Evolutionary conservation across 1,140 invertebrate species (phyloP).

Genomic region (Psilanteris sp.): DNA sequence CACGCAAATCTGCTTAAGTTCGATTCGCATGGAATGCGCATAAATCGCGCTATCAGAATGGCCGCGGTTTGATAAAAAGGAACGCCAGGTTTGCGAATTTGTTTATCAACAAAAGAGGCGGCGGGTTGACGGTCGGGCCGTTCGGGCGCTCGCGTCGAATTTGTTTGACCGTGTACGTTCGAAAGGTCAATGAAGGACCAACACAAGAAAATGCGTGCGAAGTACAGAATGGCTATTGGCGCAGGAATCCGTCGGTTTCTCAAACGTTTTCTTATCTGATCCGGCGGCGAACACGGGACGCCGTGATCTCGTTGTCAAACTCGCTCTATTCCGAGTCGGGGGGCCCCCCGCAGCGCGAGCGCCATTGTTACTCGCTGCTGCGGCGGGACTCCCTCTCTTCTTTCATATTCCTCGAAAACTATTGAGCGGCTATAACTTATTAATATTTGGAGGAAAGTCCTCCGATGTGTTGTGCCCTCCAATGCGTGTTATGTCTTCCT

Average conservation of each 20-base stretch:
- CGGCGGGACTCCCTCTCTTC: constrained; percentile 57
- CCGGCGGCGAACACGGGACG: constrained; percentile 66
- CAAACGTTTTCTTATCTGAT: constrained; percentile 77
- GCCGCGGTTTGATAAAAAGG: too few relatives aligned
- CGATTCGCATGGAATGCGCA: too few relatives aligned
- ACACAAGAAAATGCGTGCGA: constrained; percentile 72
- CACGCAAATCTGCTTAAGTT: too few relatives aligned
- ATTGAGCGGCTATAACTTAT: constrained; percentile 78
- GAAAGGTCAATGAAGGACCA: constrained; percentile 59
- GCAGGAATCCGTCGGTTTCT: constrained; percentile 72
- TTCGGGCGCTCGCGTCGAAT: constrained; percentile 36
- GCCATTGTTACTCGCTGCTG: constrained; percentile 72
- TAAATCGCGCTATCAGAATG: too few relatives aligned
- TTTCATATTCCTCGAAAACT: constrained; percentile 73
- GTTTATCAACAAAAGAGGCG: constrained; percentile 4
- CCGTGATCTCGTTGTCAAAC: constrained; percentile 77
- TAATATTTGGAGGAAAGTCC: constrained; percentile 74
- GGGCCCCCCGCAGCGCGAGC: constrained; percentile 74
- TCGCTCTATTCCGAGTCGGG: constrained; percentile 73
- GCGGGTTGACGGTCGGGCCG: too few relatives aligned
- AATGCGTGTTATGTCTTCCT: constrained; percentile 20
- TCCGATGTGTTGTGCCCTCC: constrained; percentile 53
- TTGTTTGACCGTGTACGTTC: constrained; percentile 48
- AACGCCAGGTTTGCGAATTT: too few relatives aligned
- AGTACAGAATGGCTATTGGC: constrained; percentile 63